A percentile compares a stretch with the other conserved stretches of the same genome.
phyloP scores from a whole-genome alignment of 2,797 vertebrate genomes.

The Scolopax rusticola region DNA sequence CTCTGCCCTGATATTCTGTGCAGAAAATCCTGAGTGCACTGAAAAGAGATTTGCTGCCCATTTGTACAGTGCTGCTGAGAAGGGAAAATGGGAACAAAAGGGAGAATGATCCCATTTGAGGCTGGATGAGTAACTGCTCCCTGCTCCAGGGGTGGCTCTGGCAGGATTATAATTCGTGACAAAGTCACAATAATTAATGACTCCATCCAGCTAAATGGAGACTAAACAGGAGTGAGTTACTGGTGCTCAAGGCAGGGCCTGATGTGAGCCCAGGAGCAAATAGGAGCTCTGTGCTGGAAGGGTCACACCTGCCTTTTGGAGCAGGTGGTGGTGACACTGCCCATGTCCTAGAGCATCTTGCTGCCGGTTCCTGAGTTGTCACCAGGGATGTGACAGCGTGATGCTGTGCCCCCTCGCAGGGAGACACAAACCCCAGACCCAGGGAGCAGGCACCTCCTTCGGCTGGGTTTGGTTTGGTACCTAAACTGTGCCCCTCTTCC shows the following conservation, averaged over 20 bases:
- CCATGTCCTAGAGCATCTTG: not conserved
- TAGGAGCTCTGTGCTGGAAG: not conserved
- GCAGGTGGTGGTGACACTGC: rapidly evolving
- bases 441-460: not conserved
- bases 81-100: not conserved
- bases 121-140: not conserved
- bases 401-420: too few relatives aligned
- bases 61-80: not conserved
- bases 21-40: not conserved
- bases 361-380: not conserved
- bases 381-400: rapidly evolving
- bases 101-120: not conserved
- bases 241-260: not conserved
- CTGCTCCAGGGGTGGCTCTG: not conserved
- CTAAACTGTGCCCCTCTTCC: not conserved
- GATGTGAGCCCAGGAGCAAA: not conserved
- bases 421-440: too few relatives aligned
- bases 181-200: not conserved
- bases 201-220: not conserved
- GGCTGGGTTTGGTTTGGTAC: not conserved
- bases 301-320: not conserved
- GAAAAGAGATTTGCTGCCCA: not conserved
- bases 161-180: not conserved
- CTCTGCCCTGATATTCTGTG: not conserved
- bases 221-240: not conserved